Percentiles rank a stretch among this genome's conserved stretches.
Evolutionary conservation across 2,113 vertebrate genomes (phyloP).

Genomic region (Phrynosoma platyrhinos): DNA sequence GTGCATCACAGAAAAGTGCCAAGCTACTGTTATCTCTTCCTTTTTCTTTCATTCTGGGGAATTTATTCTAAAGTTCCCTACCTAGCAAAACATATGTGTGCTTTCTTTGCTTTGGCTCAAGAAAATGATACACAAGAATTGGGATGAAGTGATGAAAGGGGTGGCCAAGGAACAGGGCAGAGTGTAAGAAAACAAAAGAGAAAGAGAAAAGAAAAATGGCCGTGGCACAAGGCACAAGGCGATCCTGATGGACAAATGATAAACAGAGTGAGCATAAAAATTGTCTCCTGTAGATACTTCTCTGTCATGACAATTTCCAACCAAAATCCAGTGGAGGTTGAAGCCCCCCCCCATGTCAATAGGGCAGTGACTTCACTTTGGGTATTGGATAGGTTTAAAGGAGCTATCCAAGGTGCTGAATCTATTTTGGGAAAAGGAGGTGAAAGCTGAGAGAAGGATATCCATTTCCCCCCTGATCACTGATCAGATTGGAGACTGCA

Average conservation of each 20-base stretch:
- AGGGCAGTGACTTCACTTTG: too few relatives aligned
- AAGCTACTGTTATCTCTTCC: background rate
- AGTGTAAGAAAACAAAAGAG: background rate
- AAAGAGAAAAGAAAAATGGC: background rate
- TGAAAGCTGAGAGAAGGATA: too few relatives aligned
- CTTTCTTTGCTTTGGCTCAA: background rate
- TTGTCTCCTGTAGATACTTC: too few relatives aligned
- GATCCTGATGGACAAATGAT: background rate
- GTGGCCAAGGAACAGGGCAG: background rate
- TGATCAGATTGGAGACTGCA: too few relatives aligned
- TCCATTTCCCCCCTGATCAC: too few relatives aligned
- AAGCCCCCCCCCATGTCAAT: too few relatives aligned
- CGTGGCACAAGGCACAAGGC: too few relatives aligned
- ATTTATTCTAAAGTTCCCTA: background rate
- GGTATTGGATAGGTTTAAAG: too few relatives aligned
- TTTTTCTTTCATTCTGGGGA: background rate
- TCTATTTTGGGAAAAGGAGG: too few relatives aligned
- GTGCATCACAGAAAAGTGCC: too few relatives aligned
- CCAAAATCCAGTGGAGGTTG: too few relatives aligned
- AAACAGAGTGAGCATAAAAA: background rate
- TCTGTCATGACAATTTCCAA: background rate
- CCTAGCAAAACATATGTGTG: background rate
- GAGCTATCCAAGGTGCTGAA: too few relatives aligned
- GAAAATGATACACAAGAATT: background rate
- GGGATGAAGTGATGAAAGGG: background rate